Percentiles rank a stretch among this genome's conserved stretches.
phyloP scores from a whole-genome alignment of 2,797 vertebrate species.

The Urosaurus nigricauda region DNA sequence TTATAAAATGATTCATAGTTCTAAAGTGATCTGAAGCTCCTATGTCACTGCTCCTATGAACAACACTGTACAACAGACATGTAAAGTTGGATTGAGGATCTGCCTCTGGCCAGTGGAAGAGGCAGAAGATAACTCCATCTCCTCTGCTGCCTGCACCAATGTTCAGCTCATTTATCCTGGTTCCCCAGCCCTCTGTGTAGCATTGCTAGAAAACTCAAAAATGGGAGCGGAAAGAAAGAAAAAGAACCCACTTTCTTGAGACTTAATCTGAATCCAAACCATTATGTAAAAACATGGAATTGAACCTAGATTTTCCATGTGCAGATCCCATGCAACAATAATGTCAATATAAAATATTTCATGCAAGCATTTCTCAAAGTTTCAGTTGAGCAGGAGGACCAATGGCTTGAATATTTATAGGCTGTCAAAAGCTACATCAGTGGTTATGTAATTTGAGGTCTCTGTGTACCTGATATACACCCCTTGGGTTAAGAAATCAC shows the following conservation, averaged over 20 bases:
- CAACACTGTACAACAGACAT: not conserved
- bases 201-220: no score
- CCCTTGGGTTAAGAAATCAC: not conserved
- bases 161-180: not conserved
- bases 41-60: not conserved
- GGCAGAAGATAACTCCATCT: no score
- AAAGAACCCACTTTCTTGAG: not conserved
- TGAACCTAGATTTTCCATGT: not conserved
- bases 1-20: no score
- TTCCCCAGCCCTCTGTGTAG: no score
- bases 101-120: no score
- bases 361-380: not conserved
- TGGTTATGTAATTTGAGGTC: not conserved
- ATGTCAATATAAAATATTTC: not conserved
- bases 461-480: not conserved
- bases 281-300: not conserved
- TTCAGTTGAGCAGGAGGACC: not conserved
- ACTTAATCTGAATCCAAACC: not conserved
- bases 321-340: not conserved
- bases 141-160: no score
- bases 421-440: not conserved
- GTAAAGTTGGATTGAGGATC: no score
- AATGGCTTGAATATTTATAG: not conserved
- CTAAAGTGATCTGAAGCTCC: not conserved
- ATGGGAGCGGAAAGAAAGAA: no score